Percentiles rank a stretch among this genome's conserved stretches.
phyloP scores from a whole-genome alignment of 2,797 vertebrate species.

The Semotilus atromaculatus region DNA sequence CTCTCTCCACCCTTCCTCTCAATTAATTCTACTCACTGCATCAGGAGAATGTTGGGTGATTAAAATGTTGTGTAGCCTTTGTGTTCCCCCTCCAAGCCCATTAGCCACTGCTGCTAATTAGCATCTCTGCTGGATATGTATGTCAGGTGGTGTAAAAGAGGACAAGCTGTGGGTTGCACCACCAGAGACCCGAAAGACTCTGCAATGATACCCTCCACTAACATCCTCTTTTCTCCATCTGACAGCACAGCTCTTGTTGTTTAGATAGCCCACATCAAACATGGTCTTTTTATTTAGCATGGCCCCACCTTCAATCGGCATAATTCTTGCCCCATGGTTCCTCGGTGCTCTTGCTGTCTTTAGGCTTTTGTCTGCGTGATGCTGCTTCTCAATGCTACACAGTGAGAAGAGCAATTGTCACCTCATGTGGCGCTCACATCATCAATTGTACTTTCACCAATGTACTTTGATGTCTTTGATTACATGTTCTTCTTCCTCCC shows the following conservation, averaged over 20 bases:
- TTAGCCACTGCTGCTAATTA: conserved; percentile 64
- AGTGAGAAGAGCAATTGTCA: conserved; percentile 16
- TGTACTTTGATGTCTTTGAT: conserved; percentile 17
- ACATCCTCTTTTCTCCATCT: conserved; percentile 29
- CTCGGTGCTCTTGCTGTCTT: conserved; percentile 18
- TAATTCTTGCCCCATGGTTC: conserved; percentile 13
- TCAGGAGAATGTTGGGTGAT: conserved; percentile 60
- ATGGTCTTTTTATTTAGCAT: not conserved
- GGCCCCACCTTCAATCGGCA: conserved; percentile 32
- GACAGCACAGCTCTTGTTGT: conserved; percentile 35
- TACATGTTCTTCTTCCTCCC: not conserved
- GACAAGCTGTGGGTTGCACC: conserved; percentile 52
- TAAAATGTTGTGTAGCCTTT: conserved; percentile 61
- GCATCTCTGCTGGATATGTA: conserved; percentile 47
- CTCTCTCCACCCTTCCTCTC: conserved; percentile 26
- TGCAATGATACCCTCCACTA: conserved; percentile 20
- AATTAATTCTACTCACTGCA: conserved; percentile 58
- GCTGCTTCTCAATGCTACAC: not conserved
- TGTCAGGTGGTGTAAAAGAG: conserved; percentile 63
- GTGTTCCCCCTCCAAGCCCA: conserved; percentile 51
- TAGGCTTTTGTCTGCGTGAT: conserved; percentile 4
- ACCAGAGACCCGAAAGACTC: conserved; percentile 48
- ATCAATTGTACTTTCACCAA: conserved; percentile 24
- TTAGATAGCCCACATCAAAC: conserved; percentile 45
- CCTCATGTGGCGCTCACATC: conserved; percentile 12